Evolutionary conservation across 2,797 vertebrate genomes (phyloP).

Genomic region (Hybognathus amarus): DNA sequence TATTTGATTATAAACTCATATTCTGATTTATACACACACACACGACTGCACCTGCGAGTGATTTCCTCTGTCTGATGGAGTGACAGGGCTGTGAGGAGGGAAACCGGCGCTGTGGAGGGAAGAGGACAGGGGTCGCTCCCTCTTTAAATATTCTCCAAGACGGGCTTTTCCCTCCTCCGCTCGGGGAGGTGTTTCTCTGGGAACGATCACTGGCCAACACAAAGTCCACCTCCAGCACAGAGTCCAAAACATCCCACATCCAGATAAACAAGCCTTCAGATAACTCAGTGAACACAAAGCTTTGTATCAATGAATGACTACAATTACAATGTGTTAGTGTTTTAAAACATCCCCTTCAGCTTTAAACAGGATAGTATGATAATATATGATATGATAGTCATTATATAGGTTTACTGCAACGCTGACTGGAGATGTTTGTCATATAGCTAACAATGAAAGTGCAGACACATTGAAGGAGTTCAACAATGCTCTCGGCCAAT

Average conservation of each 20-base stretch:
- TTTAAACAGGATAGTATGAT: neutral
- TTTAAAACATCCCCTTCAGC: neutral
- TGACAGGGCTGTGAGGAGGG: slow-evolving; percentile 61
- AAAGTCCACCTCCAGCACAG: slow-evolving; percentile 78
- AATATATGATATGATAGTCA: too few relatives aligned
- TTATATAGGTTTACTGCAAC: neutral
- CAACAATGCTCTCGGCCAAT: slow-evolving; percentile 60
- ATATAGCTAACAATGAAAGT: neutral
- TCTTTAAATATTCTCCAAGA: slow-evolving; percentile 70
- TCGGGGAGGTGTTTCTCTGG: slow-evolving; percentile 75
- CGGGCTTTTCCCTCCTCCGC: slow-evolving; percentile 47
- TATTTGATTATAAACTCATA: neutral
- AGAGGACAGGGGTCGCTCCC: slow-evolving; percentile 55
- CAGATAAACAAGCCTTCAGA: slow-evolving; percentile 51
- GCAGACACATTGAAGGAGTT: neutral
- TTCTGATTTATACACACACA: too few relatives aligned
- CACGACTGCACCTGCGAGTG: slow-evolving; percentile 26
- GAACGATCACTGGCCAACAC: slow-evolving; percentile 63
- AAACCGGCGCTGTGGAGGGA: slow-evolving; percentile 62
- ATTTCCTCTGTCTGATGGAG: slow-evolving; percentile 37
- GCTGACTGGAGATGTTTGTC: neutral
- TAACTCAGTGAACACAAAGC: neutral
- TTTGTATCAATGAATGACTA: neutral
- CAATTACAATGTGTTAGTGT: too few relatives aligned
- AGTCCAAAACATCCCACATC: slow-evolving; percentile 71